Evolutionary conservation across 2,888 invertebrate species (phyloP).

Genomic region (Plemyria rubiginata): DNA sequence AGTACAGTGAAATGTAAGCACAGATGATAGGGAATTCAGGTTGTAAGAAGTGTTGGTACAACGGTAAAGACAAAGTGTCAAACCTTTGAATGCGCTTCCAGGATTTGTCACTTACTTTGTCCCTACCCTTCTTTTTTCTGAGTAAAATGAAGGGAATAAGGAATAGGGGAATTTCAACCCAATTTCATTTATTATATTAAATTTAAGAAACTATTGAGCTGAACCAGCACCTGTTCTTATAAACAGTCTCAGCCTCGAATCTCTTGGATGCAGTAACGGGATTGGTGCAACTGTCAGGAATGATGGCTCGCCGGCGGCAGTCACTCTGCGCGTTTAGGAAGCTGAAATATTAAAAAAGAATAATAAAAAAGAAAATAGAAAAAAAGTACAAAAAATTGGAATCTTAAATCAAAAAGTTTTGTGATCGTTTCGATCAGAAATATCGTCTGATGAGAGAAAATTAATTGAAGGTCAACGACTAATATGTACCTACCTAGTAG

Average conservation of each 20-base stretch:
- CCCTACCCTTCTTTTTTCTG: no score
- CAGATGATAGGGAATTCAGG: background rate
- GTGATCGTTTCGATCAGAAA: no score
- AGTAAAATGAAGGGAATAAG: no score
- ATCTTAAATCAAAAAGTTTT: background rate
- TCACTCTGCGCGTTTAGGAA: conserved; percentile 69
- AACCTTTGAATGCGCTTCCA: no score
- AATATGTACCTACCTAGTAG: no score
- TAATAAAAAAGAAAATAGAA: background rate
- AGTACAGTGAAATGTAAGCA: conserved; percentile 6
- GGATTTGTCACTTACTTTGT: no score
- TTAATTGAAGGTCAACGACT: background rate
- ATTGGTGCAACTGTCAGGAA: conserved; percentile 64
- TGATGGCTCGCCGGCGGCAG: conserved; percentile 71
- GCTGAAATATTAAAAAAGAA: conserved; percentile 46
- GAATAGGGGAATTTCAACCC: no score
- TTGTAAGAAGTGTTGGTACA: background rate
- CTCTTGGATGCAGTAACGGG: conserved; percentile 71
- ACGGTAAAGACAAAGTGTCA: no score
- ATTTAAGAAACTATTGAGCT: background rate
- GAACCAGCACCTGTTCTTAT: conserved; percentile 70
- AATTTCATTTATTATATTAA: no score
- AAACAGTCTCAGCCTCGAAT: conserved; percentile 72
- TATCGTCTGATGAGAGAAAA: background rate
- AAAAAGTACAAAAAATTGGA: no score